Percentiles rank a stretch among this genome's conserved stretches.
These are phyloP conservation scores for Cephalopterus ornatus DNA, from an alignment of 2,113 vertebrate genomes.

Conservation along the genomic window DNA sequence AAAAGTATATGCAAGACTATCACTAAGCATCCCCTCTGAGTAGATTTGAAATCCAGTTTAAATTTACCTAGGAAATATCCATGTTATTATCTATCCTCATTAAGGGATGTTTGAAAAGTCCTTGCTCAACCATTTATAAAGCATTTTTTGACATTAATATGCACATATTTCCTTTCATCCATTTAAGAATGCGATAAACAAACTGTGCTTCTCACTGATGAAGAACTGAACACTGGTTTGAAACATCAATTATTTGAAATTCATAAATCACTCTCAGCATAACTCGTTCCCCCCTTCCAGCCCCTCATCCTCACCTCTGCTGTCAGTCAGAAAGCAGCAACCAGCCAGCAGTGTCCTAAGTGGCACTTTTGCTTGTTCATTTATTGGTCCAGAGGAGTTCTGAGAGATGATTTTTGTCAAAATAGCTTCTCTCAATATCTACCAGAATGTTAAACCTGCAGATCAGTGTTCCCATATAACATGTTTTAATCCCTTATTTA, in stretches of 20 bases:
- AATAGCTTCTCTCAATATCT: neutral
- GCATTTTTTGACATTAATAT: slow-evolving; percentile 60
- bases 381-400: neutral
- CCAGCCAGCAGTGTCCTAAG: neutral
- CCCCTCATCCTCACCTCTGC: neutral
- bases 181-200: slow-evolving; percentile 67
- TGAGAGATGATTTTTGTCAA: neutral
- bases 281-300: neutral
- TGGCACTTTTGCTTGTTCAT: neutral
- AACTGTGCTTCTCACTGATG: slow-evolving; percentile 57
- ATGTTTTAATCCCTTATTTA: neutral
- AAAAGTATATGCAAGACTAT: neutral
- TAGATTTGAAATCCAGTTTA: neutral
- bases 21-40: neutral
- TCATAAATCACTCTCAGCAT: slow-evolving; percentile 40
- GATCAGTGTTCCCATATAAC: neutral
- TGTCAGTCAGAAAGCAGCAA: slow-evolving; percentile 55
- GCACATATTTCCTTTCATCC: slow-evolving; percentile 62
- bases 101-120: slow-evolving; percentile 1
- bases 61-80: neutral
- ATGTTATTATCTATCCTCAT: slow-evolving; percentile 7
- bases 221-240: slow-evolving; percentile 57
- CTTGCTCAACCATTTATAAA: slow-evolving; percentile 20
- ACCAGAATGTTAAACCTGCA: neutral
- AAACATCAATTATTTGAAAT: slow-evolving; percentile 69